These are phyloP conservation scores for Grantiella picta DNA, from an alignment of 2,113 vertebrate species.

Conservation along the genomic window DNA sequence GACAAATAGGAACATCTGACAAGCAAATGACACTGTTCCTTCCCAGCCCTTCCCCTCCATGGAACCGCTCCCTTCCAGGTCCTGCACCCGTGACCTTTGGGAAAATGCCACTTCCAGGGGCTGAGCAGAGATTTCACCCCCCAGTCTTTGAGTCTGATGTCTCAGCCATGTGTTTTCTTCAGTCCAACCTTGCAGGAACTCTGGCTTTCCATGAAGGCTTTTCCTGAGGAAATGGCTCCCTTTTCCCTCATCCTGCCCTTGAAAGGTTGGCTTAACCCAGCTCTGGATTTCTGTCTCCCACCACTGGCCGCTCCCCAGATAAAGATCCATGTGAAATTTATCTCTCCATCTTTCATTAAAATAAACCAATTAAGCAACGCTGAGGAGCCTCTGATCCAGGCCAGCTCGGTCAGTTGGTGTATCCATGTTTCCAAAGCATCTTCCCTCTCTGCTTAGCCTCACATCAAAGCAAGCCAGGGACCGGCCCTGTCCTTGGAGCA, in stretches of 20 bases:
- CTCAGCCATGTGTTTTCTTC: fast-evolving
- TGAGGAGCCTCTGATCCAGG: not conserved
- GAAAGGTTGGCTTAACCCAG: not conserved
- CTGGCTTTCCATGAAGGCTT: not conserved
- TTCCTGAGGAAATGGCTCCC: not conserved
- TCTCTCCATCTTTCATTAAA: constrained; percentile 24
- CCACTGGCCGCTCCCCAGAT: fast-evolving
- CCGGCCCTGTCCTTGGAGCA: not conserved
- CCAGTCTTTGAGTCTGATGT: fast-evolving
- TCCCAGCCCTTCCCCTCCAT: not conserved
- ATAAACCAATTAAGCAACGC: not conserved
- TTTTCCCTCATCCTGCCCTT: not conserved
- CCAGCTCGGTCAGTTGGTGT: not conserved
- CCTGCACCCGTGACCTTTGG: not conserved
- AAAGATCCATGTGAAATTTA: not conserved
- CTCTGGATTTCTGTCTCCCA: not conserved
- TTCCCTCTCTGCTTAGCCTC: constrained; percentile 17
- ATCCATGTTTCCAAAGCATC: constrained; percentile 33
- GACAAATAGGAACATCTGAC: not conserved
- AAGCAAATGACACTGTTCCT: not conserved
- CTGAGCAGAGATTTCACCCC: not conserved
- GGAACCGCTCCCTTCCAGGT: not conserved
- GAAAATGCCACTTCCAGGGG: fast-evolving
- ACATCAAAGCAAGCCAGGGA: constrained; percentile 30
- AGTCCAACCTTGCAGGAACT: not conserved